phyloP scores from a whole-genome alignment of 1,140 invertebrate genomes.

The Galendromus occidentalis region DNA sequence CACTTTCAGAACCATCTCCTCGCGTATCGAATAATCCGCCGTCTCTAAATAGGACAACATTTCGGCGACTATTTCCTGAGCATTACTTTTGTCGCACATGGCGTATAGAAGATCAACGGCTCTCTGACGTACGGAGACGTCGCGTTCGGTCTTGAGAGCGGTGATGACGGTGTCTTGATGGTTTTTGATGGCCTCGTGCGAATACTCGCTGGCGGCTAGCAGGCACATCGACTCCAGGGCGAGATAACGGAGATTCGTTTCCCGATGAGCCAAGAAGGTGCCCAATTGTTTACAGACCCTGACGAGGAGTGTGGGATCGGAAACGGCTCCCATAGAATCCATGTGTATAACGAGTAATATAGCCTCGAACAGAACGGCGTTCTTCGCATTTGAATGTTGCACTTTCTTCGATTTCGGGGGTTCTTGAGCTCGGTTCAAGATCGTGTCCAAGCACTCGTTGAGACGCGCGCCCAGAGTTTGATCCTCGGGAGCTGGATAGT shows the following conservation, averaged over 20 bases:
- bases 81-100: slow-evolving; percentile 98
- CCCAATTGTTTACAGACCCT: slow-evolving; percentile 96
- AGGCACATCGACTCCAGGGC: slow-evolving; percentile 99
- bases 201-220: slow-evolving; percentile 95
- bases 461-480: slow-evolving; percentile 78
- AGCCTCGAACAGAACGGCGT: slow-evolving; percentile 97
- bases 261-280: slow-evolving; percentile 91
- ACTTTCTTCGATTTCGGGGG: slow-evolving; percentile 99
- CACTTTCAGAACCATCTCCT: slow-evolving; percentile 99
- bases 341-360: slow-evolving; percentile 99
- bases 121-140: slow-evolving; percentile 92
- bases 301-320: slow-evolving; percentile 84
- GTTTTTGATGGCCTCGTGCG: slow-evolving; percentile 98
- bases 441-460: slow-evolving; percentile 98
- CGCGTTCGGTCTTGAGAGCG: slow-evolving; percentile 98
- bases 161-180: slow-evolving; percentile 98
- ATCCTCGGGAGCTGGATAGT: slow-evolving; percentile 72
- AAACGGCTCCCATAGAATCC: slow-evolving; percentile 34
- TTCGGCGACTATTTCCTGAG: slow-evolving; percentile 97
- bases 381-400: slow-evolving; percentile 99
- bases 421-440: slow-evolving; percentile 97
- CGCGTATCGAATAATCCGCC: slow-evolving; percentile 96
- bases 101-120: slow-evolving; percentile 97
- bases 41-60: slow-evolving; percentile 98
- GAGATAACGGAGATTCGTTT: slow-evolving; percentile 94